These are phyloP conservation scores for Matsumyia berberina DNA, from an alignment of 2,888 invertebrate genomes.

Conservation along the genomic window DNA sequence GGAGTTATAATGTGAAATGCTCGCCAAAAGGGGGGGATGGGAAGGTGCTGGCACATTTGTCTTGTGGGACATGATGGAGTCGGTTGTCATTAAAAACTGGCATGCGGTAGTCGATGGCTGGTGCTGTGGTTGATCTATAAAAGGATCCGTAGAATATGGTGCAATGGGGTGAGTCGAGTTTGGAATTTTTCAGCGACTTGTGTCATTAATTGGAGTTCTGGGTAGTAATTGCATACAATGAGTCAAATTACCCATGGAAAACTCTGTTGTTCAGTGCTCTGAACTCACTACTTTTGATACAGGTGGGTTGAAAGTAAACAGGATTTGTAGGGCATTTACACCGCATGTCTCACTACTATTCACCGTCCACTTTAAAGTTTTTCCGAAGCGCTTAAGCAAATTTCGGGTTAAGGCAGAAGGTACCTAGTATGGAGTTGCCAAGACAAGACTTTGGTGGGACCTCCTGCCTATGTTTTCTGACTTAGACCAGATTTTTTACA, in stretches of 20 bases:
- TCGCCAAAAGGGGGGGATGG: slow-evolving; percentile 26
- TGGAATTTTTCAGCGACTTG: slow-evolving; percentile 3
- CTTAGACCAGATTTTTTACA: too few species aligned
- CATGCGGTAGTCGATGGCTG: slow-evolving; percentile 67
- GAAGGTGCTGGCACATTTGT: slow-evolving; percentile 26
- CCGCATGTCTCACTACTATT: too few species aligned
- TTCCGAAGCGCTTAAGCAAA: too few species aligned
- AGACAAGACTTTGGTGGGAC: too few species aligned
- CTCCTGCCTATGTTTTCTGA: too few species aligned
- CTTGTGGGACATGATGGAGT: slow-evolving; percentile 69
- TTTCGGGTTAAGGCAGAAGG: too few species aligned
- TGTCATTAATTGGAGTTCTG: slow-evolving; percentile 30
- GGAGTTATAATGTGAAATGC: slow-evolving; percentile 60
- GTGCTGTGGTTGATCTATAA: slow-evolving; percentile 58
- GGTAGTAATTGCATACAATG: slow-evolving; percentile 1
- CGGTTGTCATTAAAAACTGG: slow-evolving; percentile 71
- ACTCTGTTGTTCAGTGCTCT: not conserved
- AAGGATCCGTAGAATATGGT: slow-evolving; percentile 68
- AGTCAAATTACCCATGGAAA: not conserved
- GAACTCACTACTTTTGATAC: too few species aligned
- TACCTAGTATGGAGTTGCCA: too few species aligned
- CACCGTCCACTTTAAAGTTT: too few species aligned
- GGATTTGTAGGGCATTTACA: too few species aligned
- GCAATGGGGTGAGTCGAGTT: slow-evolving; percentile 62
- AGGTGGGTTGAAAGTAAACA: too few species aligned